Base-by-base conservation (phyloP, 2,888 invertebrate genomes). In the Monochamus alternatus region DNA sequence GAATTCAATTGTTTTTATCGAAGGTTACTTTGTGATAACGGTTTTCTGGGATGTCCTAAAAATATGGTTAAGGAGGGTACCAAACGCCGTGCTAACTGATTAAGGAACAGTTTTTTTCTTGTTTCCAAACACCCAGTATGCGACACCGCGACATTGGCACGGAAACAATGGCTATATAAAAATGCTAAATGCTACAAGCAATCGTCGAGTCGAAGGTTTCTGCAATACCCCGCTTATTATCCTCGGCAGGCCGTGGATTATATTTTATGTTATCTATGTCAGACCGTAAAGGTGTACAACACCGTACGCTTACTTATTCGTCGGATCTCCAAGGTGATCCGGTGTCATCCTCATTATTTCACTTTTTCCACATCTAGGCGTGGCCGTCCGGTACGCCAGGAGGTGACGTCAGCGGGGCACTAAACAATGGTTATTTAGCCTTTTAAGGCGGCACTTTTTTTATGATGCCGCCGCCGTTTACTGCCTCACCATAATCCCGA, bases 271-370 rank as follows among this genome's bases (percentile, higher is more conserved):
- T 64, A 64, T 64, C 64, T 64, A 64, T 64, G 64, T 64, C 64
- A 64, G 64, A 47, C 64, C 47, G 31, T 64, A 64, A 64, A 64
- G 47, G 64, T 64, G 47, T 30, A 64, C 55, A 55, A 55, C 14
- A 55, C 55, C n/a, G 52, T 55, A 66, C 55, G 52, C 4, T 31
- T 52, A 52, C 14, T 31, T 66, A 66, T 32, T 66, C 51, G 66
- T 14, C 55, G 55, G 73, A 73, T 75, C 75, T 75, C 74, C 85
- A 85, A 85, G 85, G 85, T 81, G 78, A 84, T 81, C 85, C 73
- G 81, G 85, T 85, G 84, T 85, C 85, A 84, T 85, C 85, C 78
- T 82, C 78, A 76, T 81, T 80, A 81, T 78, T 78, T 77, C 58
- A 72, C 75, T 77, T 80, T 80, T 80, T 73, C 71, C 68, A 22